Evolutionary conservation across 2,113 vertebrate genomes (phyloP).

Genomic region (Monopterus albus): DNA sequence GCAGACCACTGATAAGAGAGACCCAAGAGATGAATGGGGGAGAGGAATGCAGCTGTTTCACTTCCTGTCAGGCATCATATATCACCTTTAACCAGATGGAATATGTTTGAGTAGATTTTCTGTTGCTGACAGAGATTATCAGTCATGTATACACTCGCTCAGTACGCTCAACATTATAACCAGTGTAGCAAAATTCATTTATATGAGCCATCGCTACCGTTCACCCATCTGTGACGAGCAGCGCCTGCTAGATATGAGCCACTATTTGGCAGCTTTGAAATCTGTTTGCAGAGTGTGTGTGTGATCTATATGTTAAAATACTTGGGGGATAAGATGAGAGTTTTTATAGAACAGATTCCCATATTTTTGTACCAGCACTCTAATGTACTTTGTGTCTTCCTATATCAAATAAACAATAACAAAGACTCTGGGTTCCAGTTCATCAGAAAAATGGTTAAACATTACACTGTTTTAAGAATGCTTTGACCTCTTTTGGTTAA

Average conservation of each 20-base stretch:
- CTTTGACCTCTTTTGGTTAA: neutral
- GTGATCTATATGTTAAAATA: neutral
- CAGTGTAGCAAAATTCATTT: neutral
- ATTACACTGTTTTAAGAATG: conserved; percentile 2
- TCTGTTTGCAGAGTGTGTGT: conserved; percentile 19
- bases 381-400: conserved; percentile 13
- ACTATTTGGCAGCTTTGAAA: conserved; percentile 64
- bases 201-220: conserved; percentile 24
- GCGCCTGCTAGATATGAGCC: conserved; percentile 65
- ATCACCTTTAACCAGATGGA: conserved; percentile 28
- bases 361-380: conserved; percentile 62
- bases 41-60: conserved; percentile 15
- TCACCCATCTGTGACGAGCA: conserved; percentile 23
- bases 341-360: conserved; percentile 28
- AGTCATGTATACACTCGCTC: conserved; percentile 14
- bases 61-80: conserved; percentile 11
- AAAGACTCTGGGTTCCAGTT: neutral
- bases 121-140: conserved; percentile 44
- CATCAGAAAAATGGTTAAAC: neutral
- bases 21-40: neutral
- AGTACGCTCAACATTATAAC: conserved; percentile 16
- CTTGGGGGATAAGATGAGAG: neutral
- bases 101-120: conserved; percentile 47
- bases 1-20: conserved; percentile 13
- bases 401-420: conserved; percentile 49